These are phyloP conservation scores for Drosophila repleta DNA, from an alignment of 1,140 invertebrate species.

Conservation along the genomic window DNA sequence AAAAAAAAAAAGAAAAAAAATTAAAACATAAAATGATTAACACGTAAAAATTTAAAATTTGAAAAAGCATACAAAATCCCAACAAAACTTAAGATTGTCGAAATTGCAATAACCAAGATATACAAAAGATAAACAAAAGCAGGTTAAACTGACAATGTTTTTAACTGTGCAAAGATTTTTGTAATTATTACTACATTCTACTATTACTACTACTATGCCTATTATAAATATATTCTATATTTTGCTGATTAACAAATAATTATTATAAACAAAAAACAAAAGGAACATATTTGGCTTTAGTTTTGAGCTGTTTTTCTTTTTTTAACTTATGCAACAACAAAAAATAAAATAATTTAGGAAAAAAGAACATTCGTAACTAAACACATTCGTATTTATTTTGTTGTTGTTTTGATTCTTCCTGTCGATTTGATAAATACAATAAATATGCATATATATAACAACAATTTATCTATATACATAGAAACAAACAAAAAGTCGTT, in stretches of 20 bases:
- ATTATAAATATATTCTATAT: slow-evolving; percentile 56
- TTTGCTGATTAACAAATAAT: slow-evolving; percentile 74
- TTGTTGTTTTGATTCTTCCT: slow-evolving; percentile 46
- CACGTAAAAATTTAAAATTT: slow-evolving; percentile 42
- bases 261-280: slow-evolving; percentile 54
- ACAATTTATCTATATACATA: slow-evolving; percentile 39
- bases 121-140: slow-evolving; percentile 21
- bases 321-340: slow-evolving; percentile 43
- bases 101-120: slow-evolving; percentile 46
- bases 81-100: slow-evolving; percentile 37
- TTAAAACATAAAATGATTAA: slow-evolving; percentile 21
- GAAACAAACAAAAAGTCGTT: slow-evolving; percentile 38
- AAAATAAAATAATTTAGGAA: slow-evolving; percentile 13
- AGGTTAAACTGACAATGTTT: slow-evolving; percentile 55
- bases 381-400: slow-evolving; percentile 79
- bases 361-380: slow-evolving; percentile 70
- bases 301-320: slow-evolving; percentile 75
- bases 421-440: slow-evolving; percentile 45
- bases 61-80: slow-evolving; percentile 51
- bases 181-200: slow-evolving; percentile 78
- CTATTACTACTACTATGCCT: slow-evolving; percentile 65
- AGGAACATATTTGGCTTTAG: slow-evolving; percentile 66
- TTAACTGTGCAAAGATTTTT: slow-evolving; percentile 75
- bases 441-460: slow-evolving; percentile 48
- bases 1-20: slow-evolving; percentile 35